phyloP scores from a whole-genome alignment of 2,113 vertebrate genomes.

The Archilochus colubris region DNA sequence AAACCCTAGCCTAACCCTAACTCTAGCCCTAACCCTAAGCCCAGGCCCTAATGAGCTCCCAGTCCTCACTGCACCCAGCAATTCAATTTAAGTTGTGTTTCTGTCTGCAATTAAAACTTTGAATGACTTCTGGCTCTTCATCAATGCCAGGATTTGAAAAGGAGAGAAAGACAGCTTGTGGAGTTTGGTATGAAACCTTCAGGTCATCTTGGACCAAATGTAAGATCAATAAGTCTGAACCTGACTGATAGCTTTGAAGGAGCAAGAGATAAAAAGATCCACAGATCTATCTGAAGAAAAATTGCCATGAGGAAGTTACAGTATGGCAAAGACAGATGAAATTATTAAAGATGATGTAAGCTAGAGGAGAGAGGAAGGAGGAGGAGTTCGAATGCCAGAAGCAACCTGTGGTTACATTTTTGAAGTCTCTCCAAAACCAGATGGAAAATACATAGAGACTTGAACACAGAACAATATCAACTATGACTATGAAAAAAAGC shows the following conservation, averaged over 20 bases:
- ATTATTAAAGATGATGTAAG: background rate
- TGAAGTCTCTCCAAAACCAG: background rate
- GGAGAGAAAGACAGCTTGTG: background rate
- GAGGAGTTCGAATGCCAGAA: background rate
- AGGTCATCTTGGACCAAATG: background rate
- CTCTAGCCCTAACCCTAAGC: background rate
- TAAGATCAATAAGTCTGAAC: background rate
- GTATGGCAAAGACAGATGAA: background rate
- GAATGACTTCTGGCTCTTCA: background rate
- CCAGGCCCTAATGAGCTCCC: background rate
- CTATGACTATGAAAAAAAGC: background rate
- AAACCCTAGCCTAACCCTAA: no score
- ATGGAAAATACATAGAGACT: background rate
- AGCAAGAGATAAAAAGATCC: background rate
- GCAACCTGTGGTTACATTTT: background rate
- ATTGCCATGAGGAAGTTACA: background rate
- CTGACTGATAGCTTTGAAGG: background rate
- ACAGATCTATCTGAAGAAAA: background rate
- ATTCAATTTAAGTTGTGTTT: background rate
- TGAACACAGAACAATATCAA: background rate
- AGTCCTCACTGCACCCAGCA: rapidly evolving
- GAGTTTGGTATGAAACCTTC: background rate
- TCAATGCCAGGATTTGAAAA: background rate
- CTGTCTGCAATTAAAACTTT: background rate
- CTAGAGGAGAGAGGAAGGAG: background rate